A percentile compares a stretch with the other conserved stretches of the same genome.
phyloP scores from a whole-genome alignment of 2,797 vertebrate genomes.

The Anas acuta region DNA sequence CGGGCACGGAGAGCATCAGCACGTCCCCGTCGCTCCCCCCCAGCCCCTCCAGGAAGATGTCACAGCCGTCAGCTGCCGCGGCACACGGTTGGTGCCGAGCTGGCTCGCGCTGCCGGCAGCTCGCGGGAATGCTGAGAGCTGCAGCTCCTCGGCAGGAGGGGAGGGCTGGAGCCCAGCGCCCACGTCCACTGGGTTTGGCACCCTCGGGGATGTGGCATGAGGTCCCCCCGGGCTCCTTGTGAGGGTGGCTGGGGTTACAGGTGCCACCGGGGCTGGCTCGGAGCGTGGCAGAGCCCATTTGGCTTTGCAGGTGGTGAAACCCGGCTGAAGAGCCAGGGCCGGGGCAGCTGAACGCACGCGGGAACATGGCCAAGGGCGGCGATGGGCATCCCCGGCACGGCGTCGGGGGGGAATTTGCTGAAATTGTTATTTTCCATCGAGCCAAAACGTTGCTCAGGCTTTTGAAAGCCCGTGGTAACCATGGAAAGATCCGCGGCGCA shows the following conservation, averaged over 20 bases:
- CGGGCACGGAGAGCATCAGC: not conserved
- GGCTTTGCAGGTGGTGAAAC: not conserved
- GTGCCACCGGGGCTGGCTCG: not conserved
- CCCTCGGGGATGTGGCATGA: fast-evolving
- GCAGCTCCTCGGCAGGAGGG: fast-evolving
- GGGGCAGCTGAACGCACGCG: too few relatives aligned
- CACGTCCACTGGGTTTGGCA: too few relatives aligned
- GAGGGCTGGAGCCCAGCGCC: not conserved
- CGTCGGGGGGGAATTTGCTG: not conserved
- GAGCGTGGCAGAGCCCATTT: too few relatives aligned
- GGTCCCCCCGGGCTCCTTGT: not conserved
- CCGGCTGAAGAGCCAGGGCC: not conserved
- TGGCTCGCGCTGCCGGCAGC: fast-evolving
- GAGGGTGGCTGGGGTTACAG: not conserved
- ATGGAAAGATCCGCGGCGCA: not conserved
- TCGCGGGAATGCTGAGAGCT: not conserved
- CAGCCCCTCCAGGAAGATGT: not conserved
- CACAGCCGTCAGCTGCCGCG: not conserved
- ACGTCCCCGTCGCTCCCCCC: fast-evolving
- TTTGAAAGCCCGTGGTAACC: not conserved
- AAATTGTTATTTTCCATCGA: not conserved
- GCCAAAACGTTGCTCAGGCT: not conserved
- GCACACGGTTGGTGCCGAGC: not conserved
- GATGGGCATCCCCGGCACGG: too few relatives aligned
- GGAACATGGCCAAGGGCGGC: too few relatives aligned